Percentiles rank a stretch among this genome's conserved stretches.
phyloP scores from a whole-genome alignment of 1,140 invertebrate species.

The Lepidurus arcticus region DNA sequence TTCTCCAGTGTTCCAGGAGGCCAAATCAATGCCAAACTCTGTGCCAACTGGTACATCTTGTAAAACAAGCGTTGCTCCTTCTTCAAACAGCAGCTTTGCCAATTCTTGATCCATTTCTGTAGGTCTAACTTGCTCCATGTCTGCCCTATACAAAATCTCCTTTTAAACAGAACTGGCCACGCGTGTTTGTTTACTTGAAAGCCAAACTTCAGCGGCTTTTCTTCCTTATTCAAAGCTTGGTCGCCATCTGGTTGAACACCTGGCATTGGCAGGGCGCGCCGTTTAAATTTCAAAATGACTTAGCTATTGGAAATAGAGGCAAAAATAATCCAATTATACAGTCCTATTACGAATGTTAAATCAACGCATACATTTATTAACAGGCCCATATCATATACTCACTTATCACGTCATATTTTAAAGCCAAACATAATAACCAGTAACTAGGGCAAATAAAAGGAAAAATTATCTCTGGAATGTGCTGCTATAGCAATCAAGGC shows the following conservation, averaged over 20 bases:
- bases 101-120: slow-evolving; percentile 64
- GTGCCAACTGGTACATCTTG: slow-evolving; percentile 77
- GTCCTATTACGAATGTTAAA: background rate
- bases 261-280: too few species aligned
- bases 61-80: slow-evolving; percentile 76
- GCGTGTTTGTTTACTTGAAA: background rate
- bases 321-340: too few species aligned
- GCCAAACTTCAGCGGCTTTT: background rate
- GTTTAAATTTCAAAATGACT: too few species aligned
- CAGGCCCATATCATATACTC: background rate
- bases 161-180: background rate
- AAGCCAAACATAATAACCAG: background rate
- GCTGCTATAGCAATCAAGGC: background rate
- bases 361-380: background rate
- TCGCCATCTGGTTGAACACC: too few species aligned
- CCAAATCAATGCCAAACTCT: slow-evolving; percentile 95
- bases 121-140: background rate
- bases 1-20: slow-evolving; percentile 84
- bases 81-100: slow-evolving; percentile 67
- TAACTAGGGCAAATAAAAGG: background rate
- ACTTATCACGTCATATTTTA: background rate
- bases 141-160: background rate
- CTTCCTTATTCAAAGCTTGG: too few species aligned
- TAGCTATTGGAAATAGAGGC: too few species aligned
- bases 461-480: background rate